These are phyloP conservation scores for Sebastes itinus DNA, from an alignment of 2,797 vertebrate species.

Conservation along the genomic window DNA sequence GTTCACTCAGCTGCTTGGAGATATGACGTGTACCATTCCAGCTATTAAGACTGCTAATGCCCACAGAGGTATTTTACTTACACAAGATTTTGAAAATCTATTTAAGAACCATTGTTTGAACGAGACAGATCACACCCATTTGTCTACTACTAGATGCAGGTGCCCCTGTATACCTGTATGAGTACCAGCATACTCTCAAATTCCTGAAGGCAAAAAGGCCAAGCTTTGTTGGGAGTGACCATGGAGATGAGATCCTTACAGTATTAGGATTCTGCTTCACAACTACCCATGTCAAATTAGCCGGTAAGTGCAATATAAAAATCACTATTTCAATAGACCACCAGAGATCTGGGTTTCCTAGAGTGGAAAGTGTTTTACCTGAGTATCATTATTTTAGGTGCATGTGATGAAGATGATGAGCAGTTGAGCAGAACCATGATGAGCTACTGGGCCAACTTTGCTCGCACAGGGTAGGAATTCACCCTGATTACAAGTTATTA, in stretches of 20 bases:
- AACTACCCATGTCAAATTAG: constrained; percentile 56
- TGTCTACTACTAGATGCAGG: constrained; percentile 71
- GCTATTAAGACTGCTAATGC: constrained; percentile 72
- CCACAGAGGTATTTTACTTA: constrained; percentile 84
- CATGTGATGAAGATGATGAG: constrained; percentile 77
- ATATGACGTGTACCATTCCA: constrained; percentile 77
- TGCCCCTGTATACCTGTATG: constrained; percentile 86
- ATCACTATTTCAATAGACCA: neutral
- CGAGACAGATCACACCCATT: neutral
- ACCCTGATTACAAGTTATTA: neutral
- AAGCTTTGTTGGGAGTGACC: constrained; percentile 85
- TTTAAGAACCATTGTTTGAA: neutral
- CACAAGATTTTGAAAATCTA: neutral
- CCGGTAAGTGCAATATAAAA: constrained; percentile 44
- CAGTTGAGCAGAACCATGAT: constrained; percentile 79
- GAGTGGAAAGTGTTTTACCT: neutral
- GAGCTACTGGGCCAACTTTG: constrained; percentile 89
- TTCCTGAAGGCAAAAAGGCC: constrained; percentile 68
- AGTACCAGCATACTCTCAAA: constrained; percentile 83
- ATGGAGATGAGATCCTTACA: constrained; percentile 83
- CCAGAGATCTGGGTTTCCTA: neutral
- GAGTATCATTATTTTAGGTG: constrained; percentile 41
- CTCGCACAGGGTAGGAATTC: constrained; percentile 81
- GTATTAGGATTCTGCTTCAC: constrained; percentile 86
- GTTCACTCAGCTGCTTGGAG: constrained; percentile 78